Base-by-base conservation (phyloP, 2,888 invertebrate species). In the Tachystola acroxantha region DNA sequence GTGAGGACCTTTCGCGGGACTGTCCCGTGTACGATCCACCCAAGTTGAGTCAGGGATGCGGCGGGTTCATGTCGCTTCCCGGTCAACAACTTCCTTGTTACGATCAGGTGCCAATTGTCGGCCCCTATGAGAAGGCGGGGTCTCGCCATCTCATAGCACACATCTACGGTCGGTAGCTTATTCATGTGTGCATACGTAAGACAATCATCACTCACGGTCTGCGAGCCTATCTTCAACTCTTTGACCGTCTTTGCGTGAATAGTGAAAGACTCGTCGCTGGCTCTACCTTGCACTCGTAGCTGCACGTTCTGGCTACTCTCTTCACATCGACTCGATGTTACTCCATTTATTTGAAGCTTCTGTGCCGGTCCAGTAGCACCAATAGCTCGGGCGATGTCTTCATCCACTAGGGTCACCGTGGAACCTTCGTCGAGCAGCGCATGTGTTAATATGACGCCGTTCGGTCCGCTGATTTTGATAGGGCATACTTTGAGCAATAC, bases 91-190 rank as follows among this genome's bases (percentile, higher is more conserved):
- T 26, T 2, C 4, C 26, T 10, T 6, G 29, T 7, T 3, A 29
- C 29, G 7, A 29, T 29, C 13, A 29, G 10, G 10, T 29, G 29
- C 29, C 29, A 29, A 13, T 29, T 29, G 29, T 29, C 29, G 3
- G 29, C 29, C 1, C 29, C 29, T 12, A 29, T 29, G 13, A 29
- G 14, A 1, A 29, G 1, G 6, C 7, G 12, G 7, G 14, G 29
- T 9, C 2, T 22, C 22, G 7, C 7, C 7, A 9, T 7, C 3
- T 7, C 7, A 9, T 22, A 22, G 7, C 22, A 22, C 4, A 7
- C 7, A 2, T 3, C 9, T 2, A 2, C 22, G 22, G 22, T 9
- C 7, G 4, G 4, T 2, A 22, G 6, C 7, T 7, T 9, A 2
- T 9, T 4, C 3, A 26, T 10, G 10, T 26, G 26, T 4, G 2